These are phyloP conservation scores for Taeniopygia guttata DNA, from an alignment of 2,797 vertebrate genomes.

Conservation along the genomic window DNA sequence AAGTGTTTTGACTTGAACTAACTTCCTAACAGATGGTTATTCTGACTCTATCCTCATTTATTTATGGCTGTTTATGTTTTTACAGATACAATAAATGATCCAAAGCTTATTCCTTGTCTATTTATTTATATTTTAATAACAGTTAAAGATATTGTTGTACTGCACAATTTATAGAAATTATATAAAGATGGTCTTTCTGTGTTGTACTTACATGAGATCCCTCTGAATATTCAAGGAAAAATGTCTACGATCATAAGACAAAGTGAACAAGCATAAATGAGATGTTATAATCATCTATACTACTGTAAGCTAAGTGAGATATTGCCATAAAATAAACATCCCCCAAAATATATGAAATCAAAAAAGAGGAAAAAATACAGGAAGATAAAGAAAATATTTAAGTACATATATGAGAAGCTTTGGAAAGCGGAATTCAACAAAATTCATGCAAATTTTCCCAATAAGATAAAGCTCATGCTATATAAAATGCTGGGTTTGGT, in stretches of 20 bases:
- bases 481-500: not conserved
- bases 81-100: not conserved
- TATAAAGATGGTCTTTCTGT: not conserved
- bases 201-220: not conserved
- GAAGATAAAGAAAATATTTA: not conserved
- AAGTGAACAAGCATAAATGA: not conserved
- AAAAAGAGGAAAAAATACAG: not conserved
- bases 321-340: not conserved
- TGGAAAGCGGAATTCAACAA: not conserved
- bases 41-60: slow-evolving; percentile 44
- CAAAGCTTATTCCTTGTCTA: not conserved
- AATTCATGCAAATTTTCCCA: not conserved
- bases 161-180: not conserved
- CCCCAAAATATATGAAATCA: fast-evolving
- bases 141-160: not conserved
- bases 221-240: not conserved
- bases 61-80: slow-evolving; percentile 38
- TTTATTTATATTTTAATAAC: not conserved
- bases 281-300: not conserved
- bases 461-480: not conserved
- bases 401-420: not conserved
- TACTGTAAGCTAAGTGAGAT: not conserved
- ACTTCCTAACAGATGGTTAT: slow-evolving; percentile 52
- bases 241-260: not conserved
- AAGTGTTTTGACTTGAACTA: slow-evolving; percentile 50